A percentile compares a stretch with the other conserved stretches of the same genome.
Evolutionary conservation across 2,888 invertebrate genomes (phyloP).

Genomic region (Carcina quercana): DNA sequence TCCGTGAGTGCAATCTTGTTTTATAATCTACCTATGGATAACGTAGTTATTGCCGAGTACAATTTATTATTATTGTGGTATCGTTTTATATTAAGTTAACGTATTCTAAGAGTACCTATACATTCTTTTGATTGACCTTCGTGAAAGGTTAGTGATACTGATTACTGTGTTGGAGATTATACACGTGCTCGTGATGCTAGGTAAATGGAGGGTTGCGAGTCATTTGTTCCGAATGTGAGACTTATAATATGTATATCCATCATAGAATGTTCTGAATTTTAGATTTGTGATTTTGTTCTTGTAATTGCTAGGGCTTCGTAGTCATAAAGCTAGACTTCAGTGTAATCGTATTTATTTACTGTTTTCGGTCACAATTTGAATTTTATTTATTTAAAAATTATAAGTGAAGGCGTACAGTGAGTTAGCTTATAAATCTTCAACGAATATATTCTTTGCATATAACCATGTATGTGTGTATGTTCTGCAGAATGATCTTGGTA

Average conservation of each 20-base stretch:
- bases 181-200: constrained; percentile 53
- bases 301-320: constrained; percentile 65
- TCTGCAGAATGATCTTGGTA: too few relatives aligned
- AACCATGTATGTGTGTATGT: constrained; percentile 14
- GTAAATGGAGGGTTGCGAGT: constrained; percentile 45
- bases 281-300: constrained; percentile 64
- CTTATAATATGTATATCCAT: too few relatives aligned
- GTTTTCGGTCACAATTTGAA: constrained; percentile 51
- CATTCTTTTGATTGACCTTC: constrained; percentile 74
- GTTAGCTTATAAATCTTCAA: constrained; percentile 4
- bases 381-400: constrained; percentile 17
- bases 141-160: constrained; percentile 73
- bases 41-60: constrained; percentile 60
- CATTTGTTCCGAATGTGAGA: constrained; percentile 48
- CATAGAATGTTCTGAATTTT: constrained; percentile 34
- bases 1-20: constrained; percentile 54
- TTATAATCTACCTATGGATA: constrained; percentile 38
- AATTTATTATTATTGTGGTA: constrained; percentile 53
- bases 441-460: constrained; percentile 9
- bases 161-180: constrained; percentile 54
- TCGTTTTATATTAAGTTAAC: constrained; percentile 61
- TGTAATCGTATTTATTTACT: constrained; percentile 52
- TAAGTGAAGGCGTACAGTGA: constrained; percentile 8
- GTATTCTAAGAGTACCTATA: constrained; percentile 70
- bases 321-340: constrained; percentile 66